Base-by-base conservation (phyloP, 2,113 vertebrate genomes). In the Forbesichthys papilliferus region DNA sequence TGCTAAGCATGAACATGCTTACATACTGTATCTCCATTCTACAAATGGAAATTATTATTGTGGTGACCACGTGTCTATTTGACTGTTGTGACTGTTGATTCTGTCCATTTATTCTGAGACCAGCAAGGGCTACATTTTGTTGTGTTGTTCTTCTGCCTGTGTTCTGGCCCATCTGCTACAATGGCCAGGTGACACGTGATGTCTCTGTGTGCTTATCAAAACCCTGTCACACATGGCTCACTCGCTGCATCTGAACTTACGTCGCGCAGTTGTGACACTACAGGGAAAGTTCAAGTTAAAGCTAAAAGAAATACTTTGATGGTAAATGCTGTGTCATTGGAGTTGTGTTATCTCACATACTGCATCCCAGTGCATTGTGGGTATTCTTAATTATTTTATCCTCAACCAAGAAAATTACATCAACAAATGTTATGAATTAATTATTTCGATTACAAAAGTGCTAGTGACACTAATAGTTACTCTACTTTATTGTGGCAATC, bases 1-100 rank as follows among this genome's bases (percentile, higher is more conserved):
- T 86, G 90, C 88, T 88, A 88, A 93, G 84, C 68, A 65, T 87
- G 75, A 85, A 93, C 93, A 93, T 92, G 80, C 81, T 91, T 93
- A 92, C 92, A 93, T 78, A 78, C 89, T 79, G 33, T 87, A 66
- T 83, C 64, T 77, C 72, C 90, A 27, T 27, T 27, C 27, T 27
- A 27, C 27, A 80, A 91, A 86, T 57, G 71, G 53, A 80, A 88
- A 90, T 87, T 82, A 89, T 92, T 89, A 86, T 73, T 87, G 82
- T 69, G 65, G 81, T 16, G 0, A 77, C 86, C 61, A 59, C 55
- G 58, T 79, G 60, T 81, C 49, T 78, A 82, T 87, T 86, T 80
- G 85, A 75, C 67, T 68, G 80, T 71, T 58, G 69, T 69, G 78
- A 68, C 61, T 3, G 56, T 60, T 81, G 73, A 66, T 85, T 84